Evolutionary conservation across 2,113 vertebrate genomes (phyloP), one percentile per base, ranked within the genome.

Genomic region (Azemiops feae): DNA sequence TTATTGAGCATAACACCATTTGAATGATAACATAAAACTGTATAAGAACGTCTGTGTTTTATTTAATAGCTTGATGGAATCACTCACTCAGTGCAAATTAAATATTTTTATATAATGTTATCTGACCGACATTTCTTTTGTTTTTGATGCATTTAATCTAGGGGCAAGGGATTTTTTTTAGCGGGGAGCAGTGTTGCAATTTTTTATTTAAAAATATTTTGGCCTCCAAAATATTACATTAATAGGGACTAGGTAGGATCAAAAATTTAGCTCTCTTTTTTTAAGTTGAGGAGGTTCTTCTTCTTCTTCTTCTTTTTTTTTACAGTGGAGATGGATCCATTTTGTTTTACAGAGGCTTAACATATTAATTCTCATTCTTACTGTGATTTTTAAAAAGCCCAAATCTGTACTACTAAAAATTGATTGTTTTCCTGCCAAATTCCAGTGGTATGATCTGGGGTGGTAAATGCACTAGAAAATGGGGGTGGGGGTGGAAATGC

Each of bases 91-190:
- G n/a, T 11, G 25, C 2, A 22, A 43, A 93, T n/a, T 57, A 60
- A 47, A 27, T 25, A 85, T 89, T 92, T 16, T 92, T 93, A 90
- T 95, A 96, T 94, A 91, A 45, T 90, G n/a, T 89, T 91, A 69
- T 91, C 91, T 52, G 92, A 95, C 93, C 92, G 95, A 94, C 85
- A 92, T 93, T 0, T 6, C 1, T 69, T 50, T 50, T 47, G n/a
- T 16, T 52, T 52, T 87, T 52, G 34, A 87, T 87, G 85, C 47
- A 52, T 52, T 87, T 52, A 52, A 30, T 47, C 11, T 87, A 50
- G 7, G 34, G 7, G 34, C 34, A 81, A 7, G 34, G 74, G 34
- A 81, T 81, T 34, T 43, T n/a, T 81, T 81, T 74, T 74, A 74
- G 64, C 14, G 18, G n/a, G n/a, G 14, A 74, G 64, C 5, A 20